These are phyloP conservation scores for Trypoxylus dichotomus DNA, from an alignment of 1,140 invertebrate species.

Conservation along the genomic window DNA sequence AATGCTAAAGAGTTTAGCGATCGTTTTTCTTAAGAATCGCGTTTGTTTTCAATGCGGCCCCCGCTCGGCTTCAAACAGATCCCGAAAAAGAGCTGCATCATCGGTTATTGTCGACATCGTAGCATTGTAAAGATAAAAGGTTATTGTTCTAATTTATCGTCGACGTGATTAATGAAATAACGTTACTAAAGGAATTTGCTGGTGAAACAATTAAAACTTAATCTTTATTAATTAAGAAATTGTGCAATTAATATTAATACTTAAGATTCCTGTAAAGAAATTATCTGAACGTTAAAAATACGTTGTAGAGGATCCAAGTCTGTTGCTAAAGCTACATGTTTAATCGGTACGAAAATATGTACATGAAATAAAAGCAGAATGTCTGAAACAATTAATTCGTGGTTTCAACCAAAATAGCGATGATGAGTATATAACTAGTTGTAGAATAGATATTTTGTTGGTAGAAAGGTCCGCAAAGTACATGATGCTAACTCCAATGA, in stretches of 20 bases:
- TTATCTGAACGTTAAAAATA: neutral
- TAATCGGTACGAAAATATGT: too few species aligned
- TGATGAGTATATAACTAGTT: too few species aligned
- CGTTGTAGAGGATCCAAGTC: too few species aligned
- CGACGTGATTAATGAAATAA: neutral
- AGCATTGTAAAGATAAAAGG: neutral
- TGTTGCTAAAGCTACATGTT: too few species aligned
- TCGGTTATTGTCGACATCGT: neutral
- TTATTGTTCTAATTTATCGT: conserved; percentile 1
- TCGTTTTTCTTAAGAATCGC: neutral
- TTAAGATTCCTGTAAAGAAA: neutral
- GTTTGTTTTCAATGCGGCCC: neutral
- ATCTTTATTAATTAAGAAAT: conserved; percentile 24
- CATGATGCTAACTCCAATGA: too few species aligned
- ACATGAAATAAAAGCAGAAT: too few species aligned
- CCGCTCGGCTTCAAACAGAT: neutral
- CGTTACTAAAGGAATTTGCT: neutral
- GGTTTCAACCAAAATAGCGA: too few species aligned
- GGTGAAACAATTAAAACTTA: neutral
- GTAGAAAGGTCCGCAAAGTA: too few species aligned
- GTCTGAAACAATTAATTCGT: too few species aligned
- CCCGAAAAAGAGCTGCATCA: neutral
- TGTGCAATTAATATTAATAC: conserved; percentile 12
- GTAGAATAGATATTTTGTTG: too few species aligned
- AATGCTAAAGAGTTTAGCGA: conserved; percentile 31